Conservation (phyloP, 2,797 vertebrate genomes). For the Psittacula derbiana region DNA sequence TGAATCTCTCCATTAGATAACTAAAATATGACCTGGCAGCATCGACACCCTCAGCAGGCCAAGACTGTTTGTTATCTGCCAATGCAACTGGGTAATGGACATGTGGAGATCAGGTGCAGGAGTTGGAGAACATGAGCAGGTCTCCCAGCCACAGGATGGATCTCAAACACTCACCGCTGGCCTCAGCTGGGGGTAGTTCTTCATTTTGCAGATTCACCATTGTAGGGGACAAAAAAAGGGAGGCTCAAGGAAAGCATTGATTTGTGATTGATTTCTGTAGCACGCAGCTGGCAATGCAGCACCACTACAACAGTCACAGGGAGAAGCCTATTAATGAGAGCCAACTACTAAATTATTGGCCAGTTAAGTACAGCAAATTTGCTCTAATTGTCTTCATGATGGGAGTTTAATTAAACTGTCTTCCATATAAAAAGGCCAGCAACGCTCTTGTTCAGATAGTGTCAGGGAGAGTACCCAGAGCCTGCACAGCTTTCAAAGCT, state of each 20-base stretch:
- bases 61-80: rapidly evolving
- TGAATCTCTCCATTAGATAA: background rate
- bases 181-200: background rate
- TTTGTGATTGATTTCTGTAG: constrained; percentile 48
- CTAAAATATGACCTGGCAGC: background rate
- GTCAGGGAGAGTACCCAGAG: background rate
- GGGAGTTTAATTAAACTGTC: constrained; percentile 74
- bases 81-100: background rate
- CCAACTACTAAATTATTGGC: constrained; percentile 73
- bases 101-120: background rate
- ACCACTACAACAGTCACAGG: constrained; percentile 33
- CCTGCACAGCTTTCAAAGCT: background rate
- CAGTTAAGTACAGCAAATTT: constrained; percentile 68
- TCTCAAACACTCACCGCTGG: background rate
- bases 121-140: background rate
- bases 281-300: constrained; percentile 2
- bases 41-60: rapidly evolving
- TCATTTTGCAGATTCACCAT: background rate
- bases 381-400: constrained; percentile 72
- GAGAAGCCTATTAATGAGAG: constrained; percentile 74
- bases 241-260: constrained; percentile 22
- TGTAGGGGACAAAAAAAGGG: background rate
- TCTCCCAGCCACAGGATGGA: background rate
- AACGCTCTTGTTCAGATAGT: background rate
- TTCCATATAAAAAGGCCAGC: constrained; percentile 40